phyloP scores from a whole-genome alignment of 2,888 invertebrate species.

The Xiphydria camelus region DNA sequence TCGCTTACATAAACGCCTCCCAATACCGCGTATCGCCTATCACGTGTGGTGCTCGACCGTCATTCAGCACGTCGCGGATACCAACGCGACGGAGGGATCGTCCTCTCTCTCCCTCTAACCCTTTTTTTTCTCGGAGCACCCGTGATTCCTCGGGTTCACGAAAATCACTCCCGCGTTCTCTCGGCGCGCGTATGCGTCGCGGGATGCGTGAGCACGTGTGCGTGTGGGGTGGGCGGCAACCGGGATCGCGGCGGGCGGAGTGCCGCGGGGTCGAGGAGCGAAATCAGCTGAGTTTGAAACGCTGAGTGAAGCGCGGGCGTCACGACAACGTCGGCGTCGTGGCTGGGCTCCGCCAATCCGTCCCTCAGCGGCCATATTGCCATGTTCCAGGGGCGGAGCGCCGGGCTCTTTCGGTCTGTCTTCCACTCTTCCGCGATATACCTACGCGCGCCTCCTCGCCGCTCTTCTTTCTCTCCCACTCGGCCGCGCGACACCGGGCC shows the following conservation, averaged over 20 bases:
- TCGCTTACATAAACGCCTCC: no score
- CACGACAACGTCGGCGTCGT: constrained; percentile 56
- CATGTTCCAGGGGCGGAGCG: constrained; percentile 66
- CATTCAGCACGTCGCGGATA: no score
- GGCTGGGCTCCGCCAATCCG: constrained; percentile 66
- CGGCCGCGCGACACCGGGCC: background rate
- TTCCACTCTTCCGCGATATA: constrained; percentile 42
- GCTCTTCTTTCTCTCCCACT: background rate
- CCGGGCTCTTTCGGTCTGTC: constrained; percentile 61
- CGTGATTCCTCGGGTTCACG: background rate
- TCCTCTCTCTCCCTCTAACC: no score
- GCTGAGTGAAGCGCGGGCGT: constrained; percentile 56
- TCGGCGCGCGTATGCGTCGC: constrained; percentile 3
- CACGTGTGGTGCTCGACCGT: no score
- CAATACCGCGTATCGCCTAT: no score
- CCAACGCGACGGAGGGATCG: no score
- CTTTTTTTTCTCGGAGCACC: no score
- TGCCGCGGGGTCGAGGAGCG: constrained; percentile 6
- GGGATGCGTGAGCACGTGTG: background rate
- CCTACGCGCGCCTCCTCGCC: constrained; percentile 3
- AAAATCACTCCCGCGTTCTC: background rate
- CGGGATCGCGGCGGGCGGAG: constrained; percentile 8
- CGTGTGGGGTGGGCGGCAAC: constrained; percentile 14
- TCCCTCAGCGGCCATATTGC: constrained; percentile 67
- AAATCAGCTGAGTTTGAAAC: constrained; percentile 12